These are phyloP conservation scores for Anisognathus igniventris DNA, from an alignment of 2,797 vertebrate genomes.

Conservation along the genomic window DNA sequence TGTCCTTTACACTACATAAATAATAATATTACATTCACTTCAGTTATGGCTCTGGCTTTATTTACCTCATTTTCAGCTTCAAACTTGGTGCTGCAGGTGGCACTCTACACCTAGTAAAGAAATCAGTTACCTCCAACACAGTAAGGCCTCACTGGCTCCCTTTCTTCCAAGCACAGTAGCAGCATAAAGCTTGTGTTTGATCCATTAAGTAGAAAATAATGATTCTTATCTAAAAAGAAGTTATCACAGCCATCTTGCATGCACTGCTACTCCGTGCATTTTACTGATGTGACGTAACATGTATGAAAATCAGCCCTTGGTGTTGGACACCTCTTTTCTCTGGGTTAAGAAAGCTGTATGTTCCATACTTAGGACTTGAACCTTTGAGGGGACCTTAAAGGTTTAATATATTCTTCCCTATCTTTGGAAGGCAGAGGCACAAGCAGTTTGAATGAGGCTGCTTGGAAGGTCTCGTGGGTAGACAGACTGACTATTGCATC, in stretches of 20 bases:
- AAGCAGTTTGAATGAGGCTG: background rate
- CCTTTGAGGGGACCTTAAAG: background rate
- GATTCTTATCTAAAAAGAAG: background rate
- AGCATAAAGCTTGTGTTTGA: background rate
- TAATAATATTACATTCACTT: background rate
- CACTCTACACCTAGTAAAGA: background rate
- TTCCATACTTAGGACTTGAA: background rate
- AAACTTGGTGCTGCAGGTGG: constrained; percentile 46
- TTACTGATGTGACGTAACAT: background rate
- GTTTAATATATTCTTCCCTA: background rate
- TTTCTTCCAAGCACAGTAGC: background rate
- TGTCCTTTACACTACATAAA: accelerated
- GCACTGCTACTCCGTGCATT: accelerated
- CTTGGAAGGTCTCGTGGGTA: accelerated
- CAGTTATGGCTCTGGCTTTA: background rate
- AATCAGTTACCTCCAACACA: background rate
- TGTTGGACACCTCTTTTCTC: background rate
- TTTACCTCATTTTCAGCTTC: background rate
- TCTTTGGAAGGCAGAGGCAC: background rate
- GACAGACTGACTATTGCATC: accelerated
- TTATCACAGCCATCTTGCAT: background rate
- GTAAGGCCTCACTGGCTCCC: accelerated
- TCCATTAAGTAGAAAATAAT: background rate
- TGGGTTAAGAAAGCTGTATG: background rate
- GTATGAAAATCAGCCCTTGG: background rate